phyloP scores from a whole-genome alignment of 1,140 invertebrate genomes.

The Drosophila novamexicana region DNA sequence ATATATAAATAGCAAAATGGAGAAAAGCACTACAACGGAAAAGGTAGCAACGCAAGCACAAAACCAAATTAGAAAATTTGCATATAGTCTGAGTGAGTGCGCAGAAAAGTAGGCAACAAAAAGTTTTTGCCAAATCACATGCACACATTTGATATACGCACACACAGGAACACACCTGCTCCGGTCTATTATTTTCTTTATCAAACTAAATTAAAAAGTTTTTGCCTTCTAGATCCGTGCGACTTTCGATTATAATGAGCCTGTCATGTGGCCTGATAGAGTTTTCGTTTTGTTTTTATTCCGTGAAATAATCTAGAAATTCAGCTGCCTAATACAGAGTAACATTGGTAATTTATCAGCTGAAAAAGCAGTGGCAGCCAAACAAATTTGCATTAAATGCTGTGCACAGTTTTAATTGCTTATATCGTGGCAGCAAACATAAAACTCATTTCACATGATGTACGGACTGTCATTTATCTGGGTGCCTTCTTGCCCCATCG shows the following conservation, averaged over 20 bases:
- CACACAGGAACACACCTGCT: constrained; percentile 22
- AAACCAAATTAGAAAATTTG: constrained; percentile 78
- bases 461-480: constrained; percentile 17
- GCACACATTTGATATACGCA: constrained; percentile 47
- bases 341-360: constrained; percentile 34
- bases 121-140: constrained; percentile 63
- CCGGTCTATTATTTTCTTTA: constrained; percentile 69
- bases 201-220: constrained; percentile 76
- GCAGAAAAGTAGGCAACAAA: constrained; percentile 67
- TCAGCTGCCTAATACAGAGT: constrained; percentile 2
- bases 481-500: constrained; percentile 34
- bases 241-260: constrained; percentile 62
- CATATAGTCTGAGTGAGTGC: constrained; percentile 61
- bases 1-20: constrained; percentile 19
- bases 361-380: background rate
- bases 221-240: constrained; percentile 28
- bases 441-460: constrained; percentile 13
- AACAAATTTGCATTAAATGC: constrained; percentile 40
- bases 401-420: constrained; percentile 40
- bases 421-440: constrained; percentile 17
- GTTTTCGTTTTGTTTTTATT: constrained; percentile 1
- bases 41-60: constrained; percentile 58
- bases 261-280: constrained; percentile 52
- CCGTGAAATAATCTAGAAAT: background rate
- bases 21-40: constrained; percentile 12